Percentiles rank a stretch among this genome's conserved stretches.
These are phyloP conservation scores for Embidobia sp. DNA, from an alignment of 2,888 invertebrate species.

Conservation along the genomic window DNA sequence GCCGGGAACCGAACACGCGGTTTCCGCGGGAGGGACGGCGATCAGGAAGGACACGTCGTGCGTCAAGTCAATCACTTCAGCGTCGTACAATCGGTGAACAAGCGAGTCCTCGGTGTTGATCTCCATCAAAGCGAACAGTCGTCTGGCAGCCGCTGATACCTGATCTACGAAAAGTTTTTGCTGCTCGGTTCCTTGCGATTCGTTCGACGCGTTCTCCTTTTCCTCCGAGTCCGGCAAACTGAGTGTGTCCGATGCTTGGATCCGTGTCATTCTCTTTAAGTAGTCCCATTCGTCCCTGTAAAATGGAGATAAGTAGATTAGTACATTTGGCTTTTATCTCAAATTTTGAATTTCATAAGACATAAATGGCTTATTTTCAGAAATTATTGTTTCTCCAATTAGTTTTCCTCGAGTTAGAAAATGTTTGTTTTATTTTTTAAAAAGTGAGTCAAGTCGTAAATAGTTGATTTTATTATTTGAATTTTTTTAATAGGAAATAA, in stretches of 20 bases:
- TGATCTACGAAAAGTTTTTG: constrained; percentile 91
- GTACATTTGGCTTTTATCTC: too few species aligned
- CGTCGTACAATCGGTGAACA: constrained; percentile 92
- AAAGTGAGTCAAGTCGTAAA: too few species aligned
- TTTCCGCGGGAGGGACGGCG: constrained; percentile 95
- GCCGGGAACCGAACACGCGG: constrained; percentile 95
- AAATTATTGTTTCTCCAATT: too few species aligned
- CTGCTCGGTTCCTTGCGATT: constrained; percentile 85
- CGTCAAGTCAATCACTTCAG: constrained; percentile 96
- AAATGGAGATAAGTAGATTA: too few species aligned
- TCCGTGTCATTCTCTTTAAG: constrained; percentile 84
- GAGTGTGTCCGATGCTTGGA: constrained; percentile 81
- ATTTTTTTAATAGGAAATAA: too few species aligned
- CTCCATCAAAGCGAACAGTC: constrained; percentile 91
- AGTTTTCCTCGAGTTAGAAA: too few species aligned
- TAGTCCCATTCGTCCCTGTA: constrained; percentile 97
- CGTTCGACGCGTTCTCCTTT: constrained; percentile 76
- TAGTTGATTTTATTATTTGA: too few species aligned
- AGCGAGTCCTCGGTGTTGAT: constrained; percentile 87
- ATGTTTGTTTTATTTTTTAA: too few species aligned
- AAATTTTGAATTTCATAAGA: too few species aligned
- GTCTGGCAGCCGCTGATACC: constrained; percentile 88
- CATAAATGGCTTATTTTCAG: too few species aligned
- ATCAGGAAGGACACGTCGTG: constrained; percentile 95
- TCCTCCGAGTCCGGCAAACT: constrained; percentile 75